A percentile compares a stretch with the other conserved stretches of the same genome.
Evolutionary conservation across 2,888 invertebrate species (phyloP).

Genomic region (Synergus gifuensis): DNA sequence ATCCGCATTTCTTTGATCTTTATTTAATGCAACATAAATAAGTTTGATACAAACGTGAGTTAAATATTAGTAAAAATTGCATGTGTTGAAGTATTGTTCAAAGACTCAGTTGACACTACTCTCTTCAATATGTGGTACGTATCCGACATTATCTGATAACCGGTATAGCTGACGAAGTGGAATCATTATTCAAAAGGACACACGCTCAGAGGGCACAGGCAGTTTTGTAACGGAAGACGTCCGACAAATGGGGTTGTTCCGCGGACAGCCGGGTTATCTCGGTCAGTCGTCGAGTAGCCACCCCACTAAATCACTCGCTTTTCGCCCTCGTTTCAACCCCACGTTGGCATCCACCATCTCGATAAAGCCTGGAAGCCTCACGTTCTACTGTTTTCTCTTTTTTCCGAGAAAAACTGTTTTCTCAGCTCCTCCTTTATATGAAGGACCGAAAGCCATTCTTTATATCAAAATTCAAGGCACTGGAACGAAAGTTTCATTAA

Average conservation of each 20-base stretch:
- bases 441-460: not conserved
- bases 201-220: constrained; percentile 58
- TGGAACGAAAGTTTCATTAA: not conserved
- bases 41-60: not conserved
- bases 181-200: constrained; percentile 71
- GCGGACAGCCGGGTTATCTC: constrained; percentile 76
- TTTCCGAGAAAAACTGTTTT: not conserved
- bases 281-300: constrained; percentile 75
- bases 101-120: not conserved
- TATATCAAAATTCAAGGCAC: not conserved
- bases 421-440: not conserved
- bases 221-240: constrained; percentile 76
- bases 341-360: constrained; percentile 24
- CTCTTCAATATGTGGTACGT: not conserved
- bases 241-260: constrained; percentile 76
- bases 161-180: constrained; percentile 64
- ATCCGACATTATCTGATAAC: constrained; percentile 60
- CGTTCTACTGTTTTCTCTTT: not conserved
- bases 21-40: too few species aligned
- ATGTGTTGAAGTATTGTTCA: not conserved
- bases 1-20: too few species aligned
- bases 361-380: constrained; percentile 15
- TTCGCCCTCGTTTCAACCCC: constrained; percentile 64
- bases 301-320: constrained; percentile 75
- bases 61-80: not conserved